Evolutionary conservation across 2,888 invertebrate genomes (phyloP).

Genomic region (Thymelicus sylvestris): DNA sequence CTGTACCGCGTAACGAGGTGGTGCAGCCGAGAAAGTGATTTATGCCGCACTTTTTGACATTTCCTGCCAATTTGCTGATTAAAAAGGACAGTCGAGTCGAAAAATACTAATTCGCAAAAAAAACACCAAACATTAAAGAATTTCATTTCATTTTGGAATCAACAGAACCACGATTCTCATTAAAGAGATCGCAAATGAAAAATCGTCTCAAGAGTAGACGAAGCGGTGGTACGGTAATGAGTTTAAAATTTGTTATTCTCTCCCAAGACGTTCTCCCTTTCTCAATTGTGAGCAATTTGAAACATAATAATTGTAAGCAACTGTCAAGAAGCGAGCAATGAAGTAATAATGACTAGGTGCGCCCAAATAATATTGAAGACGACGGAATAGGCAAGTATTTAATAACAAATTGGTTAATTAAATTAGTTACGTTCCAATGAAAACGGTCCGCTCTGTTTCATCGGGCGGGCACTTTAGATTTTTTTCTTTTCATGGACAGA

Average conservation of each 20-base stretch:
- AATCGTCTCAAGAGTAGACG: constrained; percentile 25
- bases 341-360: constrained; percentile 12
- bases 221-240: constrained; percentile 28
- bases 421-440: constrained; percentile 1
- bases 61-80: not conserved
- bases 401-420: constrained; percentile 12
- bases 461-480: constrained; percentile 21
- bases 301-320: constrained; percentile 26
- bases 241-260: constrained; percentile 33
- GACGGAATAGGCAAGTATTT: constrained; percentile 12
- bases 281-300: constrained; percentile 23
- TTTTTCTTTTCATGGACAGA: constrained; percentile 12
- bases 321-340: constrained; percentile 23
- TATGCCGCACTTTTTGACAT: constrained; percentile 7
- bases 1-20: constrained; percentile 33
- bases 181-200: constrained; percentile 31
- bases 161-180: constrained; percentile 30
- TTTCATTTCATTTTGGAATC: constrained; percentile 20
- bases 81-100: not conserved
- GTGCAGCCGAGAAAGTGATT: constrained; percentile 14
- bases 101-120: not conserved
- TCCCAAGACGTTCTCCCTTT: constrained; percentile 18
- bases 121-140: not conserved
- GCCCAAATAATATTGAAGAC: constrained; percentile 10
- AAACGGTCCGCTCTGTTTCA: constrained; percentile 14